These are phyloP conservation scores for Crotalus adamanteus DNA, from an alignment of 2,797 vertebrate genomes.

Conservation along the genomic window DNA sequence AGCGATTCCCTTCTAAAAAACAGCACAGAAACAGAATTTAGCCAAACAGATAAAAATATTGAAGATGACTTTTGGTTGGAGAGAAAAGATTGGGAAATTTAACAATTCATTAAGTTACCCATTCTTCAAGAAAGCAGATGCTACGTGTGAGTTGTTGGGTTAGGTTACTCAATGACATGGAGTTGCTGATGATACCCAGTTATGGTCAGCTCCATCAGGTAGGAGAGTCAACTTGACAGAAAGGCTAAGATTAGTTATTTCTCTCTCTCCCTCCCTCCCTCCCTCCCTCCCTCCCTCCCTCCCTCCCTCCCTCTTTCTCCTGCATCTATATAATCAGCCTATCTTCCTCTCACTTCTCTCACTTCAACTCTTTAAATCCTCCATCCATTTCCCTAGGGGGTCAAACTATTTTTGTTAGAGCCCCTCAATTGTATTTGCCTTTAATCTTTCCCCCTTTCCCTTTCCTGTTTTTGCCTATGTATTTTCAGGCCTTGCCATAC, in stretches of 20 bases:
- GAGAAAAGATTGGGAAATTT: neutral
- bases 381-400: neutral
- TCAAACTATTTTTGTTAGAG: no score
- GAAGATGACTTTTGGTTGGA: neutral
- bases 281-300: no score
- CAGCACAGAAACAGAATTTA: neutral
- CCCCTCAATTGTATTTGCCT: no score
- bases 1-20: constrained; percentile 62
- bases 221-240: neutral
- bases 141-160: neutral
- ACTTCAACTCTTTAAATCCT: neutral
- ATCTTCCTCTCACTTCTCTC: neutral
- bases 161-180: neutral
- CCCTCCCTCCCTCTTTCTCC: no score
- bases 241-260: neutral
- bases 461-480: no score
- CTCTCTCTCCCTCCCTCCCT: no score
- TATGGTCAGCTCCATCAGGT: neutral
- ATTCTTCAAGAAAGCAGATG: neutral
- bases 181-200: neutral
- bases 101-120: neutral
- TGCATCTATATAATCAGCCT: neutral
- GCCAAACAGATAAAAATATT: neutral
- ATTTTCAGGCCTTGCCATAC: no score
- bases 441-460: no score